Evolutionary conservation across 2,113 vertebrate genomes (phyloP).

Genomic region (Diadophis punctatus): DNA sequence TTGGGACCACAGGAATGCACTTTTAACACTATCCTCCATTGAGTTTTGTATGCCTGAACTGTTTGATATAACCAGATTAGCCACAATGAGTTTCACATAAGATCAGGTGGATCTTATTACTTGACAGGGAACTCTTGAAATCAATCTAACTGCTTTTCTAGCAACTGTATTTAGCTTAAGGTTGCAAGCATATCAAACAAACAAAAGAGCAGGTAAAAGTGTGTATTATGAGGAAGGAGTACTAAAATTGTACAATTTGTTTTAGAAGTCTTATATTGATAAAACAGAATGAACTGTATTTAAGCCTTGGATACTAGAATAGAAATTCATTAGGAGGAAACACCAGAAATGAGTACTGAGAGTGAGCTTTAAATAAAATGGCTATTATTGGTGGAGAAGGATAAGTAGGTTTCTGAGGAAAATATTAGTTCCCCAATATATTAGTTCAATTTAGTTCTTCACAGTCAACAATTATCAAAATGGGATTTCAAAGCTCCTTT

Average conservation of each 20-base stretch:
- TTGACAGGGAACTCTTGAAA: not conserved
- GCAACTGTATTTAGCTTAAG: not conserved
- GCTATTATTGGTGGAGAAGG: not conserved
- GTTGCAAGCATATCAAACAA: not conserved
- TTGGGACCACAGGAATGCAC: not conserved
- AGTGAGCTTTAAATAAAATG: not conserved
- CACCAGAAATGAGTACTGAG: not conserved
- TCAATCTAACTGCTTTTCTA: not conserved
- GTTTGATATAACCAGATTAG: not conserved
- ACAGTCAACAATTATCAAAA: not conserved
- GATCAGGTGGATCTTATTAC: not conserved
- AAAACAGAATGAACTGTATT: not conserved
- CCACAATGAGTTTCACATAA: not conserved
- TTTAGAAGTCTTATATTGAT: not conserved
- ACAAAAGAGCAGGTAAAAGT: not conserved
- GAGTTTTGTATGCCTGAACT: not conserved
- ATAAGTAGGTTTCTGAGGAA: not conserved
- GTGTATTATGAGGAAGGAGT: not conserved
- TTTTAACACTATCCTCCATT: not conserved
- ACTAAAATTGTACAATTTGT: not conserved
- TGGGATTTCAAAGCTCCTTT: conserved; percentile 1
- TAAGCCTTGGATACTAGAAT: not conserved
- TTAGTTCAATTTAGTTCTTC: not conserved
- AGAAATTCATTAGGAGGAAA: not conserved
- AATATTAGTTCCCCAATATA: not conserved